Conservation (phyloP, 2,113 vertebrate species). For the Rana temporaria region DNA sequence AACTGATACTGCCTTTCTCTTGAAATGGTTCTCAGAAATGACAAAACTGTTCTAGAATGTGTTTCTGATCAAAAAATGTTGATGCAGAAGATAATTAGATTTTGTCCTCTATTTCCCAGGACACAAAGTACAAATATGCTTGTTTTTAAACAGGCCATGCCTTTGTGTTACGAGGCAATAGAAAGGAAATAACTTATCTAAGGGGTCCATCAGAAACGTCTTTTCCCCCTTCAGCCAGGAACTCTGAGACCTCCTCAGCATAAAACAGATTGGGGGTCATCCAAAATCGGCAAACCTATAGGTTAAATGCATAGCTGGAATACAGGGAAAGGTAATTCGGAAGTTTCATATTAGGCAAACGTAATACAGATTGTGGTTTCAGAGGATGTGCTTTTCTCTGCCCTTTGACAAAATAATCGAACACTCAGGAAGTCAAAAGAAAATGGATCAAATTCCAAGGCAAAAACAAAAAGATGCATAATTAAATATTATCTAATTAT, state of each 20-base stretch:
- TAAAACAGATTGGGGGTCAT: conserved; percentile 44
- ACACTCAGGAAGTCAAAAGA: conserved; percentile 11
- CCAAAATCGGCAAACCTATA: not conserved
- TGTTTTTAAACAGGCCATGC: conserved; percentile 37
- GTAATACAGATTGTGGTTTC: conserved; percentile 13
- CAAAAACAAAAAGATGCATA: not conserved
- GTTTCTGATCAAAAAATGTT: conserved; percentile 48
- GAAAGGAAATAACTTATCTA: conserved; percentile 50
- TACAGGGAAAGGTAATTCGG: not conserved
- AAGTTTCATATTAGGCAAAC: not conserved
- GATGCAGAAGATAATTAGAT: conserved; percentile 38
- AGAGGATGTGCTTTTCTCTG: conserved; percentile 26
- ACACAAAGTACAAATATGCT: conserved; percentile 32
- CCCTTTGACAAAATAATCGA: conserved; percentile 1
- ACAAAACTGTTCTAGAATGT: conserved; percentile 36
- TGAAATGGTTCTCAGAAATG: not conserved
- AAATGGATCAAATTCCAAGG: not conserved
- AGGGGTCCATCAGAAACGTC: conserved; percentile 20
- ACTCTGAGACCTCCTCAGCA: conserved; percentile 40
- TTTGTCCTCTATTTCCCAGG: conserved; percentile 27
- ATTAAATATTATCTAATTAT: not conserved
- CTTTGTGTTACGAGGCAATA: conserved; percentile 35
- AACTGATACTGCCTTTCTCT: not conserved
- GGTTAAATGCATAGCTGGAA: conserved; percentile 13
- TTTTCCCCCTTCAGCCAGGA: conserved; percentile 23